Percentiles rank a stretch among this genome's conserved stretches.
phyloP scores from a whole-genome alignment of 1,140 invertebrate species.

The Patella vulgata region DNA sequence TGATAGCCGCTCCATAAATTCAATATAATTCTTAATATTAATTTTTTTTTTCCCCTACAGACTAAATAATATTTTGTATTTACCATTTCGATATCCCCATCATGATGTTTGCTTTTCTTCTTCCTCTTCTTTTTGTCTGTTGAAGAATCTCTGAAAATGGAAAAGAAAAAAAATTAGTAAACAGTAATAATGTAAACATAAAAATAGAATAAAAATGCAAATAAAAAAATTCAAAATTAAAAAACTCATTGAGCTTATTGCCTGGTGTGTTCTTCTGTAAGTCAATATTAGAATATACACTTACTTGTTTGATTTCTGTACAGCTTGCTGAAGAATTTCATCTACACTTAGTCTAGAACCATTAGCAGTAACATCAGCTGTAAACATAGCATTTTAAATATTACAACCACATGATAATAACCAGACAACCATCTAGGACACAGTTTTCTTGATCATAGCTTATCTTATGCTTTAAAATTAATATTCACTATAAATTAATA shows the following conservation, averaged over 20 bases:
- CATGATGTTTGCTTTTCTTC: conserved; percentile 44
- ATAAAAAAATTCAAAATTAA: not conserved
- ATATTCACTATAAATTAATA: not conserved
- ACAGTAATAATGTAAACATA: not conserved
- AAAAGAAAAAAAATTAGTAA: conserved; percentile 6
- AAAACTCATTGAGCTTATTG: not conserved
- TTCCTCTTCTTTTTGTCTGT: conserved; percentile 51
- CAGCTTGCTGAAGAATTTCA: conserved; percentile 53
- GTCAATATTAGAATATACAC: conserved; percentile 9
- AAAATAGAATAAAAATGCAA: not conserved
- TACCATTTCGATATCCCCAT: conserved; percentile 31
- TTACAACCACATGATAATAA: not conserved
- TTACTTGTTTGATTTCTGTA: conserved; percentile 53
- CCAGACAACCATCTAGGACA: conserved; percentile 13
- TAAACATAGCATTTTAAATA: conserved; percentile 8
- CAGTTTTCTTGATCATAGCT: conserved; percentile 18
- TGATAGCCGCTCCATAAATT: not conserved
- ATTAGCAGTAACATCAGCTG: conserved; percentile 30
- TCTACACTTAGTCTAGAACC: conserved; percentile 45
- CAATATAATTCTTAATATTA: not conserved
- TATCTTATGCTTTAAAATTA: not conserved
- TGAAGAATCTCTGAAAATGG: conserved; percentile 42
- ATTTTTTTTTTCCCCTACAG: not conserved
- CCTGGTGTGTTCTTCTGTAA: not conserved
- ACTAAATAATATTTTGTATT: not conserved